Evolutionary conservation across 2,888 invertebrate species (phyloP), one percentile per base, ranked within the genome.

Genomic region (Lepidonotus clava): DNA sequence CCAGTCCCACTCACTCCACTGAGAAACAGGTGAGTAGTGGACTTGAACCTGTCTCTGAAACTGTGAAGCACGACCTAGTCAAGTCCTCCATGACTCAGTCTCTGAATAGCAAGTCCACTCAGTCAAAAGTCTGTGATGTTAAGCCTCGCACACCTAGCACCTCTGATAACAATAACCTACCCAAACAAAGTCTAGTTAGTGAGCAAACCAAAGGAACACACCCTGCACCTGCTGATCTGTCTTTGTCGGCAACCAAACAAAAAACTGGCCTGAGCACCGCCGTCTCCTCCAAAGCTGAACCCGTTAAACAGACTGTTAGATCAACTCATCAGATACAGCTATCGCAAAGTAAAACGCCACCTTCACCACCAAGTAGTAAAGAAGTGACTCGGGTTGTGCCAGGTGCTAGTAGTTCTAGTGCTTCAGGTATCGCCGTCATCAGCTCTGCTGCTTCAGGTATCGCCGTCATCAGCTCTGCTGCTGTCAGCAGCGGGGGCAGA

Each of bases 61-160:
- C 38, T 34, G 36, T 34, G 11, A 71, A 36, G 24, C 34, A 8
- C 34, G 38, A 34, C 38, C 18, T 18, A 5, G 38, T 71, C 36
- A 71, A 71, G 71, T 71, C 71, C 38, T 71, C 71, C 4, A 71
- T 71, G 71, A 46, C 46, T 8, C 46, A 18, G 18, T 46, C 46
- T 46, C 18, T 18, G 18, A 46, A 11, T 8, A 71, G 36, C 38
- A 18, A 34, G 6, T 71, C 71, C 36, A 34, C 14, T 21, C 36
- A 71, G 38, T 71, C 71, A 18, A 71, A 71, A 36, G 36, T 71
- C 71, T 71, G 71, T 71, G 71, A 71, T 71, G 71, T 34, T 38
- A 71, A 34, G 6, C 38, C 38, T 38, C 34, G 38, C 38, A 71
- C 34, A 71, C 14, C 71, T 71, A 71, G 36, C 36, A 21, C 61